A percentile compares a stretch with the other conserved stretches of the same genome.
phyloP scores from a whole-genome alignment of 2,888 invertebrate species.

The Chloroclysta siterata region DNA sequence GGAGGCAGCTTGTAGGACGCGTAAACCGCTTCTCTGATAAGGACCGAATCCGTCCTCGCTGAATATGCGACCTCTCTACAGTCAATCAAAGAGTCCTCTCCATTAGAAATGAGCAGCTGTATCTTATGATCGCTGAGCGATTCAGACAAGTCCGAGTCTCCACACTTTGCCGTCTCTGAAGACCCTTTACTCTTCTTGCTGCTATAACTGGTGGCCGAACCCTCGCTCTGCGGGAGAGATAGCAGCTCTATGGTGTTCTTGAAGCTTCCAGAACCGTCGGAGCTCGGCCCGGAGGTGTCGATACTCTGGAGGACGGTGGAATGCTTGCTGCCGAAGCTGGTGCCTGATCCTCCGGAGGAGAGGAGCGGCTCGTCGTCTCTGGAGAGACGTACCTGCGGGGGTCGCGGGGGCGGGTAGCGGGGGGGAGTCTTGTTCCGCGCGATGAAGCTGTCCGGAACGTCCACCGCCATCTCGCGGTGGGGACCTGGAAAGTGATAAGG shows the following conservation, averaged over 20 bases:
- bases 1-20: slow-evolving; percentile 78
- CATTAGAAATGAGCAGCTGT: slow-evolving; percentile 76
- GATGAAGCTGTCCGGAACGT: slow-evolving; percentile 97
- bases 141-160: slow-evolving; percentile 72
- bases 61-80: slow-evolving; percentile 79
- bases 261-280: slow-evolving; percentile 74
- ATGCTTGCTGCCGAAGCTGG: slow-evolving; percentile 78
- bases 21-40: slow-evolving; percentile 78
- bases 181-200: slow-evolving; percentile 78
- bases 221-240: slow-evolving; percentile 76
- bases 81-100: slow-evolving; percentile 77
- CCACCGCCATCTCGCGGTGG: slow-evolving; percentile 99
- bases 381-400: slow-evolving; percentile 86
- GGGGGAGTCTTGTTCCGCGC: slow-evolving; percentile 96
- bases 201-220: slow-evolving; percentile 72
- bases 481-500: slow-evolving; percentile 85
- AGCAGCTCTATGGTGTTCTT: slow-evolving; percentile 74
- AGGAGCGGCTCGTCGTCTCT: slow-evolving; percentile 81
- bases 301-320: slow-evolving; percentile 72
- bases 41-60: slow-evolving; percentile 79
- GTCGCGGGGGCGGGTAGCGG: slow-evolving; percentile 93
- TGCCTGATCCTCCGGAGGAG: slow-evolving; percentile 75
- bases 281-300: slow-evolving; percentile 70
- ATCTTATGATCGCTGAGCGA: slow-evolving; percentile 77
- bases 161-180: slow-evolving; percentile 76